Conservation (phyloP, 2,888 invertebrate species). For the Caenorhabditis angaria region DNA sequence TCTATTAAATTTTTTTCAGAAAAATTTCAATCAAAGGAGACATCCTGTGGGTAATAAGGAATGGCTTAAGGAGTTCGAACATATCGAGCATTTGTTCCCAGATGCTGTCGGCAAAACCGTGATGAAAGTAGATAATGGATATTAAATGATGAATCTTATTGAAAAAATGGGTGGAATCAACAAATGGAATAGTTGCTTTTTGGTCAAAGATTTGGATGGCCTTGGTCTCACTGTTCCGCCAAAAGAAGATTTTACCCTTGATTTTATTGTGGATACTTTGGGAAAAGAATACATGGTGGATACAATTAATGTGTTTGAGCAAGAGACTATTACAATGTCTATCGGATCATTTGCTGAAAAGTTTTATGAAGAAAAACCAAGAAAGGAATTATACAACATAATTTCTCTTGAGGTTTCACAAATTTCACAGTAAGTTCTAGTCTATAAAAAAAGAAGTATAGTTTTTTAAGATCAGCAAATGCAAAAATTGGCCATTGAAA, state of each 20-base stretch:
- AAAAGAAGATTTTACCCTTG: slow-evolving; percentile 46
- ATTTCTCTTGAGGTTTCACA: slow-evolving; percentile 89
- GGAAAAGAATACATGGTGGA: slow-evolving; percentile 59
- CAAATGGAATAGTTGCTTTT: too few species aligned
- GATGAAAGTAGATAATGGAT: too few species aligned
- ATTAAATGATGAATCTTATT: too few species aligned
- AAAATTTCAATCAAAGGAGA: too few species aligned
- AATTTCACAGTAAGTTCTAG: too few species aligned
- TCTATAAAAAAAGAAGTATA: not conserved
- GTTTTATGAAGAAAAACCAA: slow-evolving; percentile 15
- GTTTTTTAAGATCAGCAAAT: not conserved
- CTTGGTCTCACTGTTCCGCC: slow-evolving; percentile 53
- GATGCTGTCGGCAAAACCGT: too few species aligned
- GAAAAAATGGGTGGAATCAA: too few species aligned
- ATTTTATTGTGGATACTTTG: slow-evolving; percentile 52
- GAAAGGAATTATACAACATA: slow-evolving; percentile 80
- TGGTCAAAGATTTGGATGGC: not conserved
- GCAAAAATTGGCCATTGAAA: too few species aligned
- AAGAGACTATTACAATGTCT: slow-evolving; percentile 84
- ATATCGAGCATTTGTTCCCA: too few species aligned
- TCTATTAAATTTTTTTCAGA: too few species aligned
- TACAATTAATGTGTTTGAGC: slow-evolving; percentile 79
- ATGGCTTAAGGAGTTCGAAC: too few species aligned
- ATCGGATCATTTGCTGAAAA: slow-evolving; percentile 78
- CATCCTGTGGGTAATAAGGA: too few species aligned